phyloP scores from a whole-genome alignment of 2,113 vertebrate genomes.

The Nanorana parkeri region DNA sequence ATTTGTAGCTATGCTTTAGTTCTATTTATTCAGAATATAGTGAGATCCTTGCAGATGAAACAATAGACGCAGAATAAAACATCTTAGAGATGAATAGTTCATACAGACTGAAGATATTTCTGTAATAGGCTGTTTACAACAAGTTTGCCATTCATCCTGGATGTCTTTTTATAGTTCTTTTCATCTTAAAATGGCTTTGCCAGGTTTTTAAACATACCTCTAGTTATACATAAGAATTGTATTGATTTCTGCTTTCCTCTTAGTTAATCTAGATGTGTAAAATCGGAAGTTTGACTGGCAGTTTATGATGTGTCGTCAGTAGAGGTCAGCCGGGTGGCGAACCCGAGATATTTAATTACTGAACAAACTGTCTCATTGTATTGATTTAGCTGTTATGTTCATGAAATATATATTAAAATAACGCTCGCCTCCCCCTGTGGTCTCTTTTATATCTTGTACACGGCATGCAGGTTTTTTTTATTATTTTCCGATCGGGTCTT shows the following conservation, averaged over 20 bases:
- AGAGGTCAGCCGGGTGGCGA: background rate
- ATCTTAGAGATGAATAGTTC: no score
- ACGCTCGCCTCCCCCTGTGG: background rate
- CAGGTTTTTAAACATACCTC: background rate
- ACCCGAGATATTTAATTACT: conserved; percentile 10
- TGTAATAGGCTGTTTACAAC: no score
- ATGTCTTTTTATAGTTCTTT: no score
- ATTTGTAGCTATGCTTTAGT: no score
- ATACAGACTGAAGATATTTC: no score
- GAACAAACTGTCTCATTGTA: background rate
- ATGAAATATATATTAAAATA: conserved; percentile 3
- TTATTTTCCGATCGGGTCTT: no score
- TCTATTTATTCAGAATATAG: no score
- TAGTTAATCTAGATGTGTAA: background rate
- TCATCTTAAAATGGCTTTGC: background rate
- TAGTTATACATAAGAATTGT: background rate
- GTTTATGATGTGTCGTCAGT: background rate
- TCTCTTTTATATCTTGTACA: background rate
- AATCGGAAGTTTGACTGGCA: background rate
- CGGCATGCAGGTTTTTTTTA: no score
- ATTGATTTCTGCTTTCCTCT: background rate
- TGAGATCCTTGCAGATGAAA: no score
- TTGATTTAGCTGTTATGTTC: conserved; percentile 6
- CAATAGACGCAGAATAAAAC: no score
- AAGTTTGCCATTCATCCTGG: no score